phyloP scores from a whole-genome alignment of 2,888 invertebrate species.

The Cecidostiba fungosa region DNA sequence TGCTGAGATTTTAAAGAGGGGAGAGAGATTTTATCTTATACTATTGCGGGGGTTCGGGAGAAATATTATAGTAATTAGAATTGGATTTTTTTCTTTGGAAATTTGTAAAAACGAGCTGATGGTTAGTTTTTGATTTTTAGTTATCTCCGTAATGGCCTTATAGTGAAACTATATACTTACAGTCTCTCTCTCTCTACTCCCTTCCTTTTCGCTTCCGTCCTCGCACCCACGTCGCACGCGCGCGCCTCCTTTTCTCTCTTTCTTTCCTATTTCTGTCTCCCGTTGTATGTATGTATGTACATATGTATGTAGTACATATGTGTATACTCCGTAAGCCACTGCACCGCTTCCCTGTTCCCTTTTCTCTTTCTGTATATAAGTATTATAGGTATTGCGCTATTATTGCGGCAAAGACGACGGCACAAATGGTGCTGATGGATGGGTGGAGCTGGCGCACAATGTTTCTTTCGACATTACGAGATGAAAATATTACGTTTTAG shows the following conservation, averaged over 20 bases:
- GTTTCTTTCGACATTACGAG: too few species aligned
- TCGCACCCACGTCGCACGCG: constrained; percentile 34
- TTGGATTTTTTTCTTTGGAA: not conserved
- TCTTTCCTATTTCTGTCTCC: constrained; percentile 59
- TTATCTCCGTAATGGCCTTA: too few species aligned
- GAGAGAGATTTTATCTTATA: not conserved
- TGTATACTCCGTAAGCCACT: not conserved
- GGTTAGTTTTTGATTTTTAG: not conserved
- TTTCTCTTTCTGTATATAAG: not conserved
- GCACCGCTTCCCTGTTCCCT: not conserved
- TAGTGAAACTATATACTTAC: too few species aligned
- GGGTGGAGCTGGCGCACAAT: too few species aligned
- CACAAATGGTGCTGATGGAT: too few species aligned
- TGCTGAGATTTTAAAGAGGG: not conserved
- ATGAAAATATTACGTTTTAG: too few species aligned
- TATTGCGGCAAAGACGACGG: too few species aligned
- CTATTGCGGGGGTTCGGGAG: too few species aligned
- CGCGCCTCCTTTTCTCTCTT: constrained; percentile 17
- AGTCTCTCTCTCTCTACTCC: not conserved
- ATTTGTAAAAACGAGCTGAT: too few species aligned
- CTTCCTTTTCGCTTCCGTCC: constrained; percentile 36
- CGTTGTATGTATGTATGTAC: not conserved
- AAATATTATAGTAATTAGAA: too few species aligned
- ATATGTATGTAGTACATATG: too few species aligned
- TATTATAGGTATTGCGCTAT: too few species aligned